Conservation (phyloP, 2,113 vertebrate genomes). For the Recurvirostra avosetta region DNA sequence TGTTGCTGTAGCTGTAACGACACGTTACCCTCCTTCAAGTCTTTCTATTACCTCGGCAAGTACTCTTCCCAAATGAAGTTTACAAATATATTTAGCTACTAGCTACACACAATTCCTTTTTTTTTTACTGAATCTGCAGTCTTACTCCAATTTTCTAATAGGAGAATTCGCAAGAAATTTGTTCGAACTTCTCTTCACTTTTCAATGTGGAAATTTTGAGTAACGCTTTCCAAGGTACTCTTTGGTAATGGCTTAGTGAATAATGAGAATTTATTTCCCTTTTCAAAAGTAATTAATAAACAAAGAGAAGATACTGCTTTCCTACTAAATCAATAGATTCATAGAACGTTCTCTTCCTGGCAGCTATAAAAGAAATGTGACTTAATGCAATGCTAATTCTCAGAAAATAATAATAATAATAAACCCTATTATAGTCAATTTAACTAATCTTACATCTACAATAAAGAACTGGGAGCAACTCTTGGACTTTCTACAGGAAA, state of each 20-base stretch:
- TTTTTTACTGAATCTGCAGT: neutral
- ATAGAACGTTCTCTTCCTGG: neutral
- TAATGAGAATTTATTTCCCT: neutral
- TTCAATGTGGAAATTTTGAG: neutral
- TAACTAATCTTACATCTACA: neutral
- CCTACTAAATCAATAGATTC: neutral
- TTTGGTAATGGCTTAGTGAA: neutral
- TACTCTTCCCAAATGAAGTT: neutral
- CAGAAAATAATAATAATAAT: neutral
- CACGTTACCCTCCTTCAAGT: neutral
- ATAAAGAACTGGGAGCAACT: neutral
- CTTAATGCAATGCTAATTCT: neutral
- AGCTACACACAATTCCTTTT: neutral
- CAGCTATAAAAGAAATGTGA: neutral
- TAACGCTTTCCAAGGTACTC: neutral
- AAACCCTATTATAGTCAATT: neutral
- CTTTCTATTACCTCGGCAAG: neutral
- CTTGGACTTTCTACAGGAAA: neutral
- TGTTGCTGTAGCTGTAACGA: neutral
- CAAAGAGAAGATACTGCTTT: neutral
- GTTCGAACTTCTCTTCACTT: neutral
- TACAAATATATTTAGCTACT: neutral
- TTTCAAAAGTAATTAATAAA: constrained; percentile 19
- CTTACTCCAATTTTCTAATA: neutral
- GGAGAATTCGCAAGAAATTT: neutral